Evolutionary conservation across 1,140 invertebrate species (phyloP).

Genomic region (Aphidius gifuensis): DNA sequence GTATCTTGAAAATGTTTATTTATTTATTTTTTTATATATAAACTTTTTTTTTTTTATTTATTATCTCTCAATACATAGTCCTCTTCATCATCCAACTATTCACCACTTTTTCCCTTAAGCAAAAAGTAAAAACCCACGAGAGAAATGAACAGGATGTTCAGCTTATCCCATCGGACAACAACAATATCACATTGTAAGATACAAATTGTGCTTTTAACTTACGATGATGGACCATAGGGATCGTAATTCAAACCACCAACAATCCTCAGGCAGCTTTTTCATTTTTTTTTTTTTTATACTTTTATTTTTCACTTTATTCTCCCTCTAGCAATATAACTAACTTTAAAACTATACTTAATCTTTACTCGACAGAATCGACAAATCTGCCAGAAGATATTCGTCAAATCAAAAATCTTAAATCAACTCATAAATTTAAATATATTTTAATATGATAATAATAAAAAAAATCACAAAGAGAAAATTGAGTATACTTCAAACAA

Average conservation of each 20-base stretch:
- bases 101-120: background rate
- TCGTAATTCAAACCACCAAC: conserved; percentile 19
- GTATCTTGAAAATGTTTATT: conserved; percentile 32
- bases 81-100: conserved; percentile 22
- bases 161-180: conserved; percentile 26
- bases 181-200: conserved; percentile 34
- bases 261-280: conserved; percentile 13
- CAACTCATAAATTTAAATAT: no score
- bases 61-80: background rate
- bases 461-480: no score
- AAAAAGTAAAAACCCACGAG: conserved; percentile 12
- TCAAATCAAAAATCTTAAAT: no score
- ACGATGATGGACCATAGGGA: conserved; percentile 31
- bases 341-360: no score
- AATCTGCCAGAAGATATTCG: no score
- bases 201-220: conserved; percentile 39
- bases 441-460: no score
- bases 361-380: no score
- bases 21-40: no score
- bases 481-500: no score
- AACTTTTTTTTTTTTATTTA: conserved; percentile 6
- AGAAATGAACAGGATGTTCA: conserved; percentile 25
- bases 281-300: background rate
- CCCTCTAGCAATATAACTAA: no score
- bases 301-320: background rate